Evolutionary conservation across 2,888 invertebrate genomes (phyloP), one percentile per base, ranked within the genome.

Genomic region (Nebria brevicollis): DNA sequence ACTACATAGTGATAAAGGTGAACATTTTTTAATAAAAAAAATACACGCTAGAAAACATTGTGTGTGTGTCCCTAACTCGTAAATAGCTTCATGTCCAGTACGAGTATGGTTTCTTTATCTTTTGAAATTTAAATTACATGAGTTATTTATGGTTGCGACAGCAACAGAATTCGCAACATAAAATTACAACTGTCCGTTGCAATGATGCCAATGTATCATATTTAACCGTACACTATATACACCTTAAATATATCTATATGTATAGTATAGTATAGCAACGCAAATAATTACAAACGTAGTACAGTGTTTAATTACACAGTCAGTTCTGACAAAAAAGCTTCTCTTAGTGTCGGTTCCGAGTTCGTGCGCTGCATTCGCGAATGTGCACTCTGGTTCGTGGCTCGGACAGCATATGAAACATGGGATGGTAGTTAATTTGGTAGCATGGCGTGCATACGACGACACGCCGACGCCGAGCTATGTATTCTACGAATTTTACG

Each of bases 291-390:
- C 54, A 11, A 54, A 54, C 54, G 8, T 54, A 54, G 54, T 54
- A 54, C 54, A 54, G 54, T 54, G 54, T 54, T 54, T 54, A 54
- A 54, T 54, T 54, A 54, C 54, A 54, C 54, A 54, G 54, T 54
- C 54, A 54, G 54, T 54, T 8, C 54, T 54, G 54, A 54, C 54
- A 54, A 54, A 54, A 54, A 54, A 20, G 43, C 54, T 7, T 54
- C 54, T 54, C 54, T 54, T 54, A 54, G 54, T 54, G 54, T 54
- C 13, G 54, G 54, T 54, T 11, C 54, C 54, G 54, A 54, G 54
- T 54, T 54, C 54, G 54, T 54, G 54, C 54, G 54, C 54, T 54
- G 54, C 54, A 54, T 54, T 54, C 54, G 54, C 54, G 54, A 54
- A 54, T 54, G 54, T 54, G 54, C 54, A 54, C 54, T 54, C 54